Base-by-base conservation (phyloP, 2,113 vertebrate species). In the Phaetusa simplex region DNA sequence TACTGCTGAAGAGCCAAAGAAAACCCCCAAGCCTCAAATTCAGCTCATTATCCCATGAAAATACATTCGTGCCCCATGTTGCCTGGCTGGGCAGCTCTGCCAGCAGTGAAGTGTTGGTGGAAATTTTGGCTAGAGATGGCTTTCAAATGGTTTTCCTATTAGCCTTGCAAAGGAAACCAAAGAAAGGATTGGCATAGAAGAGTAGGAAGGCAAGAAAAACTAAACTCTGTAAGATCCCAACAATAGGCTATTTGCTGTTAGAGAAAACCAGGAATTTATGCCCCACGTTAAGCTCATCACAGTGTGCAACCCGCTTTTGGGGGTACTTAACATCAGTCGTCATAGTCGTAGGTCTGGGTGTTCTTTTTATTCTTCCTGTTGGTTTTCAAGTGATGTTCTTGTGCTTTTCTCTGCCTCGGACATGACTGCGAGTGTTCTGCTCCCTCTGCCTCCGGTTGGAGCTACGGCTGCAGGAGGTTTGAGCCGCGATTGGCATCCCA, bases 291-390 rank as follows among this genome's bases (percentile, higher is more conserved):
- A 80, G 47, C 12, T 65, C 34, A 14, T 43, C 3, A 7, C 18
- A 19, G 12, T 34, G 26, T 59, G 21, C 55, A 59, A 36, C 40
- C 43, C 24, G 2, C 22, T 47, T 73, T 20, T 24, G 62, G n/a
- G 34, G 26, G 26, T n/a, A 21, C 13, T 45, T 38, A 24, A 12
- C 76, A 61, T 40, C 56, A 91, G 56, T 52, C 22, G 18, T 19
- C 38, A 5, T 8, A 24, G 36, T 19, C 0, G 0, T 55, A 49
- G 32, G 12, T 12, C 53, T n/a, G 64, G 38, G 20, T 3, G 0
- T 66, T 55, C 1, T 2, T 59, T 82, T 77, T 56, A 34, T 53
- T 49, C 19, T 49, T 22, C 22, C 13, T 22, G 3, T 23, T 21
- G 50, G 6, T 59, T 88, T 74, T n/a, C 45, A 66, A 26, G 66